Conservation (phyloP, 1,140 invertebrate genomes). For the Cardiocondyla obscurior region DNA sequence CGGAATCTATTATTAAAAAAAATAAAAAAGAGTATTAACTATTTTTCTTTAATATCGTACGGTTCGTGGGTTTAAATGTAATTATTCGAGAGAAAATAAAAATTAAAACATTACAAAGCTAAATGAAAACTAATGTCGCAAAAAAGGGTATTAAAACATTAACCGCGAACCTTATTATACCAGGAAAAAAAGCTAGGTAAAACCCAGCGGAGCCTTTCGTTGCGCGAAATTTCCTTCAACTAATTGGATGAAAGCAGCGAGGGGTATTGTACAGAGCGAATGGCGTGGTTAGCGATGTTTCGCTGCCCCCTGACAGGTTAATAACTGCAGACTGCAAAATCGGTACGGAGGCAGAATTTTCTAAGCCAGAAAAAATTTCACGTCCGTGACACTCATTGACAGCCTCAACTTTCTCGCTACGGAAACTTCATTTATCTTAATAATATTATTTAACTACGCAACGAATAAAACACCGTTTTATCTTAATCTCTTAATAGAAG, state of each 20-base stretch:
- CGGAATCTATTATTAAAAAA: neutral
- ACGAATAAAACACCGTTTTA: neutral
- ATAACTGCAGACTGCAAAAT: constrained; percentile 39
- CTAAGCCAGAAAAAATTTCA: constrained; percentile 35
- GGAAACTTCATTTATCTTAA: constrained; percentile 30
- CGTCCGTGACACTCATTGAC: neutral
- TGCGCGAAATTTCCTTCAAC: constrained; percentile 31
- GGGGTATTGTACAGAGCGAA: constrained; percentile 23
- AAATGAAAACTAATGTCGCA: neutral
- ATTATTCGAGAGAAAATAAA: neutral
- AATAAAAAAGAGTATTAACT: neutral
- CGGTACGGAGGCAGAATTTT: neutral
- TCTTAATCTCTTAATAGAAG: neutral
- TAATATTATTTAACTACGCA: constrained; percentile 18
- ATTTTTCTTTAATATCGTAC: neutral
- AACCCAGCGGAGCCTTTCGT: neutral
- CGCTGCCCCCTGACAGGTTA: constrained; percentile 36
- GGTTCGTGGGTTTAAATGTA: neutral
- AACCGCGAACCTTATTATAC: neutral
- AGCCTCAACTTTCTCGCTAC: neutral
- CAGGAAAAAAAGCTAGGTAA: neutral
- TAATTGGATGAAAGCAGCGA: constrained; percentile 38
- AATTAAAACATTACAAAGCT: neutral
- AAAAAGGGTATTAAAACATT: neutral
- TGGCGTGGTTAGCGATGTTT: constrained; percentile 27